These are phyloP conservation scores for Cololabis saira DNA, from an alignment of 2,113 vertebrate species.

Conservation along the genomic window DNA sequence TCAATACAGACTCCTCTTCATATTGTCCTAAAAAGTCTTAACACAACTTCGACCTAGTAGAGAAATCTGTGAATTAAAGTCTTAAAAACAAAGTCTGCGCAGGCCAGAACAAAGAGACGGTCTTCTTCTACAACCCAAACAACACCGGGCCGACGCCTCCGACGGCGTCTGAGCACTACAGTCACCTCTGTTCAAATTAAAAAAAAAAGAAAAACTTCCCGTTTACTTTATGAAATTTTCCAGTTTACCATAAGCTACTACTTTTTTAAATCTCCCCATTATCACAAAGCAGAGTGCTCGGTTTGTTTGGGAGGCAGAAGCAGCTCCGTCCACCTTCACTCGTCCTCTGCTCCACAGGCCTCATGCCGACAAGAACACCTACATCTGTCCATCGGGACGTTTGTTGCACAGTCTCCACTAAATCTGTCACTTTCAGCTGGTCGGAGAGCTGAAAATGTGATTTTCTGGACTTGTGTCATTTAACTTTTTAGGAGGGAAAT, in stretches of 20 bases:
- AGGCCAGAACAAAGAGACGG: conserved; percentile 33
- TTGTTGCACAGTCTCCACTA: too few relatives aligned
- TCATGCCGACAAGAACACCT: conserved; percentile 8
- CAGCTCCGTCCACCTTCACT: conserved; percentile 7
- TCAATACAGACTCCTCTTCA: conserved; percentile 93
- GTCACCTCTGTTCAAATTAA: neutral
- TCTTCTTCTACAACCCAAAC: conserved; percentile 47
- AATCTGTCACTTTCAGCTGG: too few relatives aligned
- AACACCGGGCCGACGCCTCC: conserved; percentile 1
- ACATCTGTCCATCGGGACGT: too few relatives aligned
- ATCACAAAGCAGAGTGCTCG: neutral
- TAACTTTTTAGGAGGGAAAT: neutral
- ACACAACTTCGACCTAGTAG: conserved; percentile 6
- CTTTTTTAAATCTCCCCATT: too few relatives aligned
- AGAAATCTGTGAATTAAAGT: conserved; percentile 14
- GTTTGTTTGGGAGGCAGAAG: conserved; percentile 43
- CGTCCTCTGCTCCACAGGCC: conserved; percentile 39
- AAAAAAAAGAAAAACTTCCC: neutral
- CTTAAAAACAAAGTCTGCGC: conserved; percentile 27
- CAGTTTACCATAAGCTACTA: too few relatives aligned
- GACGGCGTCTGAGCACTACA: neutral
- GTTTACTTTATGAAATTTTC: too few relatives aligned
- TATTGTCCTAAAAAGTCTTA: conserved; percentile 90
- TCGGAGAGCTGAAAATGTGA: too few relatives aligned
- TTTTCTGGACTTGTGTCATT: neutral